Percentiles rank a stretch among this genome's conserved stretches.
Evolutionary conservation across 2,888 invertebrate genomes (phyloP).

Genomic region (Dasysyrphus tricinctus): DNA sequence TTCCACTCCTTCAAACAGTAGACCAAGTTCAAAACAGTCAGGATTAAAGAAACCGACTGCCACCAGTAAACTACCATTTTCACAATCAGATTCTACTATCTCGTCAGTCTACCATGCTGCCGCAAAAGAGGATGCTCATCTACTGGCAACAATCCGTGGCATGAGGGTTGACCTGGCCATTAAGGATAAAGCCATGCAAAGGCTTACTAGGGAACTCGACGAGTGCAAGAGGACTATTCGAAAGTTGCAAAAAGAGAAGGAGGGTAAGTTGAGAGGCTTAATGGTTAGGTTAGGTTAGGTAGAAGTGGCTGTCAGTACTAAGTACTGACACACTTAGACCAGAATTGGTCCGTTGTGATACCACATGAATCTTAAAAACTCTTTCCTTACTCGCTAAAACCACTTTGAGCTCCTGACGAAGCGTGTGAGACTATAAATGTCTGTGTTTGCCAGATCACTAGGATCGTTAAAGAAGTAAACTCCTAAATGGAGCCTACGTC

Average conservation of each 20-base stretch:
- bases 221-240: slow-evolving; percentile 90
- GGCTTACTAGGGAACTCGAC: slow-evolving; percentile 90
- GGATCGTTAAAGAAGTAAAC: no score
- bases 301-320: no score
- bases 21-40: slow-evolving; percentile 84
- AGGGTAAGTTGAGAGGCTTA: slow-evolving; percentile 83
- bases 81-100: slow-evolving; percentile 85
- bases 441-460: no score
- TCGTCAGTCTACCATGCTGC: slow-evolving; percentile 80
- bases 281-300: no score
- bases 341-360: no score
- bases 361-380: no score
- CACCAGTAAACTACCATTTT: slow-evolving; percentile 84
- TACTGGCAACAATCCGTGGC: slow-evolving; percentile 91
- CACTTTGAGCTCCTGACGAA: no score
- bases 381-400: no score
- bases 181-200: slow-evolving; percentile 89
- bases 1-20: slow-evolving; percentile 82
- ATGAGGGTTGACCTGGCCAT: slow-evolving; percentile 89
- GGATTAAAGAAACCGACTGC: slow-evolving; percentile 81
- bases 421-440: no score
- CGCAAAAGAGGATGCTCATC: slow-evolving; percentile 89
- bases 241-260: slow-evolving; percentile 90
- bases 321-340: no score
- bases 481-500: no score